Evolutionary conservation across 2,888 invertebrate species (phyloP), one percentile per base, ranked within the genome.

Genomic region (Aromia moschata): DNA sequence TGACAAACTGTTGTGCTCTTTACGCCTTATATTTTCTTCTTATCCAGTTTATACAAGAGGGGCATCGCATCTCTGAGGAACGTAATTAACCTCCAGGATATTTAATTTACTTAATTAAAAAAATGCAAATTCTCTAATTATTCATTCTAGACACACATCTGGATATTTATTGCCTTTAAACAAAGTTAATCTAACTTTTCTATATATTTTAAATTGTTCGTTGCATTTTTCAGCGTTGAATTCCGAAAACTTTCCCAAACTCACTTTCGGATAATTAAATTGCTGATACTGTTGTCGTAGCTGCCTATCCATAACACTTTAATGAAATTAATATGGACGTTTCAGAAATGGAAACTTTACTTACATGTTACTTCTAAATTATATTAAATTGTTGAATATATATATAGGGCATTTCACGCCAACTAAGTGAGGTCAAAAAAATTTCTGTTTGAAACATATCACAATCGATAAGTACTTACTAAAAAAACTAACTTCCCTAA

Each of bases 71-170:
- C 41, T 20, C 16, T 11, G 12, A 41, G 36, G n/a, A 12, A 30
- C 31, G 49, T 51, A 41, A 52, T 17, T 4, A 40, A 41, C 25
- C n/a, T 15, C 10, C 41, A 12, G 17, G 41, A 52, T 38, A 49
- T 52, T 52, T 52, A 52, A 41, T 52, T 52, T 52, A 31, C 16
- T 52, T 52, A 52, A 52, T 52, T 52, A 52, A 52, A 52, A 51
- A 49, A 52, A 49, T 49, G 49, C 38, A 49, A 49, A 49, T 49
- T 52, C 15, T n/a, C 41, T 41, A 52, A 52, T 52, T 52, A 52
- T 31, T 52, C 52, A 52, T 52, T 41, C 52, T 31, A 16, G 11
- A 16, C 25, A 52, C 41, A 52, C 52, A 52, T 52, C 11, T n/a
- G 30, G 31, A 38, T 18, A 52, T 52, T 52, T 52, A 52, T 52